Base-by-base conservation (phyloP, 1,140 invertebrate species). In the Atta colombica region DNA sequence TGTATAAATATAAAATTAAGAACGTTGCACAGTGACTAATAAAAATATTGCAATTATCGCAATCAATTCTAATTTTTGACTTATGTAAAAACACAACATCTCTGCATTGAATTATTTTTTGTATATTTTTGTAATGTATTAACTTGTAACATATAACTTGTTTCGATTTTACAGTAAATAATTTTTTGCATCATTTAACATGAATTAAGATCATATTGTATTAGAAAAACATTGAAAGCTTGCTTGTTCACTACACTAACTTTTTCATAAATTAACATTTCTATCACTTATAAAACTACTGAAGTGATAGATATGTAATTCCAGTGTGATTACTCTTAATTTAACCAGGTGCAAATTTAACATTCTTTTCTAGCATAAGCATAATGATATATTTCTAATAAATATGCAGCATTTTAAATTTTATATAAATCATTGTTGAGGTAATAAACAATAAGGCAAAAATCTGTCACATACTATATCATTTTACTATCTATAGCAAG, bases 1-100 rank as follows among this genome's bases (percentile, higher is more conserved):
- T 90, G 85, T 90, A 89, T 86, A 90, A 89, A 87, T 90, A 90
- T 72, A 66, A 77, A 68, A 78, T 45, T 65, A 87, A 89, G 63
- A 78, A 87, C 71, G 87, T 87, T 90, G 89, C 89, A 90, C 89
- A 90, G 77, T 90, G 89, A 86, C 81, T 90, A 90, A 90, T 90
- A 90, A 90, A 90, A 78, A 89, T 86, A 82, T 89, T 84, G 71
- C 71, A 90, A 89, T 61, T 89, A 89, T 86, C 77, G 72, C 89
- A 90, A 86, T 80, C 75, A 74, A 75, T 85, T 84, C 63, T 51
- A 90, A 87, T 87, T 72, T 74, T 78, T 87, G 25, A 89, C n/a
- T 51, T 61, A 39, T 69, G 80, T 39, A 21, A 28, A 72, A 45
- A 28, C 25, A 60, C 14, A 75, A 25, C 5, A 35, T 89, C 16